These are phyloP conservation scores for Bos javanicus DNA, from an alignment of 2,113 vertebrate genomes.

Conservation along the genomic window DNA sequence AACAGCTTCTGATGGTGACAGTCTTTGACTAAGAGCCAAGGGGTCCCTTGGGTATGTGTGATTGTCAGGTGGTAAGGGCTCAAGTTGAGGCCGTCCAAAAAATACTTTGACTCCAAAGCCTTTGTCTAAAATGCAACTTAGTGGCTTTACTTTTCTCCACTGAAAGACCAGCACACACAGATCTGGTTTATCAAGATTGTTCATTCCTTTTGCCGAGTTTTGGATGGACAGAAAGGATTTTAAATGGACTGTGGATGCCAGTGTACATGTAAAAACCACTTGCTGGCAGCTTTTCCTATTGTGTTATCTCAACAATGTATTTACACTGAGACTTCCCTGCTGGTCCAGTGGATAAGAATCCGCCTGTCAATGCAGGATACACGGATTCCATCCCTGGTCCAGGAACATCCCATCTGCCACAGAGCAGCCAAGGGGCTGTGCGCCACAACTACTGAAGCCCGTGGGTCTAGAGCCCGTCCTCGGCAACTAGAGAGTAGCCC, in stretches of 20 bases:
- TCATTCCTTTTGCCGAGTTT: not conserved
- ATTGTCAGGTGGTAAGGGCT: accelerated
- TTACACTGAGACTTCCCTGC: not conserved
- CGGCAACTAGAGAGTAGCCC: not conserved
- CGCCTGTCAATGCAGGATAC: not conserved
- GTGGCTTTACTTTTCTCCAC: not conserved
- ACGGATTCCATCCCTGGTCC: not conserved
- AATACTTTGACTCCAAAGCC: not conserved
- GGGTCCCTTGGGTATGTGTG: accelerated
- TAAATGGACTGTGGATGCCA: not conserved
- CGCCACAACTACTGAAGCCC: not conserved
- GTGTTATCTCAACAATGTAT: not conserved
- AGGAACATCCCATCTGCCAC: not conserved
- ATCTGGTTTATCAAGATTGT: not conserved
- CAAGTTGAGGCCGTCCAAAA: accelerated
- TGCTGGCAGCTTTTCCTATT: not conserved
- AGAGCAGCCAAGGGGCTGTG: not conserved
- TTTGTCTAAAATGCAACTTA: not conserved
- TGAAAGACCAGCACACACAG: not conserved
- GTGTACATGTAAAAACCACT: not conserved
- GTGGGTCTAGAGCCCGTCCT: not conserved
- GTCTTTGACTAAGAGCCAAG: not conserved
- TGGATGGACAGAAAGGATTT: not conserved
- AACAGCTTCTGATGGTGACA: not conserved
- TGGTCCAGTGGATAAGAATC: not conserved